phyloP scores from a whole-genome alignment of 1,140 invertebrate genomes.

The Drosophila setifemur region DNA sequence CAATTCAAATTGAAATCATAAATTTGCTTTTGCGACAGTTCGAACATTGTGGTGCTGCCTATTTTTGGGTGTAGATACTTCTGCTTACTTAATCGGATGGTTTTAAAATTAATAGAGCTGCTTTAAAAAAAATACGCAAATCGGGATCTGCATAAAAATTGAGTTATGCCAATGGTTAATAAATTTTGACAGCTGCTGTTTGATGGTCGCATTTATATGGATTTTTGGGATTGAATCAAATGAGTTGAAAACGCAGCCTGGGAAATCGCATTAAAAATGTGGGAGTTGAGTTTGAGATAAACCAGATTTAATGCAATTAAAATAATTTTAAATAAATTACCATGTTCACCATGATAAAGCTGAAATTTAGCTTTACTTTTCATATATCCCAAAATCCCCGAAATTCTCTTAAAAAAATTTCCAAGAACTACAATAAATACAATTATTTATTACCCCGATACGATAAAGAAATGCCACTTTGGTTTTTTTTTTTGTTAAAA shows the following conservation, averaged over 20 bases:
- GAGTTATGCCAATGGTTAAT: constrained; percentile 50
- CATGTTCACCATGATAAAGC: too few species aligned
- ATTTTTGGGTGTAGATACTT: constrained; percentile 25
- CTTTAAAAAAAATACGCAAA: constrained; percentile 29
- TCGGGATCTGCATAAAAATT: constrained; percentile 26
- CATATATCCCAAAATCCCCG: too few species aligned
- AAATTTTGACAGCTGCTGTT: constrained; percentile 54
- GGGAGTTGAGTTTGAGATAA: constrained; percentile 1
- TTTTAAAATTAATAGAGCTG: constrained; percentile 70
- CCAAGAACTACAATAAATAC: background rate
- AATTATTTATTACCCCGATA: background rate
- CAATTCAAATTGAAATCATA: constrained; percentile 51
- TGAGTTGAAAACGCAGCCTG: constrained; percentile 12
- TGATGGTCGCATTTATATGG: constrained; percentile 28
- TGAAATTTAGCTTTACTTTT: too few species aligned
- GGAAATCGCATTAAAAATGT: constrained; percentile 14
- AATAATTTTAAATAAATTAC: too few species aligned
- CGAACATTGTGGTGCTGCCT: constrained; percentile 32
- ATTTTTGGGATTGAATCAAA: background rate
- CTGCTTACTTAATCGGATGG: constrained; percentile 48
- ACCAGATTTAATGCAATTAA: background rate
- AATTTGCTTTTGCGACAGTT: constrained; percentile 63
- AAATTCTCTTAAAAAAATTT: too few species aligned
- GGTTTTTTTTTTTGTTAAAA: constrained; percentile 30
- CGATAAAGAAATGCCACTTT: background rate